Evolutionary conservation across 2,888 invertebrate species (phyloP).

Genomic region (Leptodirus hochenwartii): DNA sequence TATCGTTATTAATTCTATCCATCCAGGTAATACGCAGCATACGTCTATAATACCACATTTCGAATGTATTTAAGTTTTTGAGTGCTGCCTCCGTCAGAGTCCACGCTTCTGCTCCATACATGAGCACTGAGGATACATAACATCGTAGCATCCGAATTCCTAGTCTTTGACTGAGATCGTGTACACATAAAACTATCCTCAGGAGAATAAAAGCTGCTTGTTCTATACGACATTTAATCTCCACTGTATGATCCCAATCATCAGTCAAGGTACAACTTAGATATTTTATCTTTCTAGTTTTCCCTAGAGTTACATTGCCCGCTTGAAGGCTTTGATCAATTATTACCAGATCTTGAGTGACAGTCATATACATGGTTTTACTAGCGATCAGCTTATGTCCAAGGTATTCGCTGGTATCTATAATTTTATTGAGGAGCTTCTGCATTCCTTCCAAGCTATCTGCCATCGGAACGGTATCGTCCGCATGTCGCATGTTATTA

Average conservation of each 20-base stretch:
- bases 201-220: too few species aligned
- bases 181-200: too few species aligned
- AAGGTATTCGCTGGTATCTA: conserved; percentile 5
- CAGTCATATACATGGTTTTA: conserved; percentile 6
- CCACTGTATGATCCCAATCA: neutral
- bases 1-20: too few species aligned
- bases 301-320: neutral
- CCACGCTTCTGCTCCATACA: too few species aligned
- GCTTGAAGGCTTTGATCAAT: neutral
- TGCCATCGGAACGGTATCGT: conserved; percentile 4
- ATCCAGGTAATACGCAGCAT: too few species aligned
- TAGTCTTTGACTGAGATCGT: too few species aligned
- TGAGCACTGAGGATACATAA: too few species aligned
- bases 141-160: too few species aligned
- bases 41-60: too few species aligned
- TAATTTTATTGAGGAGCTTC: neutral
- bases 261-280: neutral
- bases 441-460: conserved; percentile 4
- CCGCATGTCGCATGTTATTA: conserved; percentile 6
- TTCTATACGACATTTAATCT: conserved; percentile 1
- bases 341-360: conserved; percentile 4
- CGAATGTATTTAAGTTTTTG: too few species aligned
- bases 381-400: conserved; percentile 3
- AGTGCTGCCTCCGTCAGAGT: too few species aligned
- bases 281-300: neutral